phyloP scores from a whole-genome alignment of 2,888 invertebrate species.

The Diarsia brunnea region DNA sequence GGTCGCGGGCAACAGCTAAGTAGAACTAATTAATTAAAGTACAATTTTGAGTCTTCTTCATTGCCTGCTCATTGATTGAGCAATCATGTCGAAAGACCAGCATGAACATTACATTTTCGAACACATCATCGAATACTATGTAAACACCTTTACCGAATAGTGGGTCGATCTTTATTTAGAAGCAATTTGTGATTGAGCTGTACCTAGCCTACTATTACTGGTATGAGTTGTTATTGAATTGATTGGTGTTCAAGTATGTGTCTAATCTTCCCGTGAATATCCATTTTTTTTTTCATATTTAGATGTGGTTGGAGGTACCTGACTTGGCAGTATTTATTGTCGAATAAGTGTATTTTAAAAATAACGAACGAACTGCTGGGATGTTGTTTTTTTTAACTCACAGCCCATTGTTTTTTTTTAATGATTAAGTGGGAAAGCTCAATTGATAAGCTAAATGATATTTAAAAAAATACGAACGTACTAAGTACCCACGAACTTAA shows the following conservation, averaged over 20 bases:
- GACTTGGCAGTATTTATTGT: not conserved
- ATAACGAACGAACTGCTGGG: not conserved
- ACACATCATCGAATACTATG: constrained; percentile 1
- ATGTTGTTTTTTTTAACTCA: not conserved
- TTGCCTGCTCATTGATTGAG: not conserved
- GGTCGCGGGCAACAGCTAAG: too few relatives aligned
- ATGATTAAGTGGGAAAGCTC: not conserved
- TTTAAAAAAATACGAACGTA: not conserved
- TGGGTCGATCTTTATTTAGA: constrained; percentile 43
- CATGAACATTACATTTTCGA: not conserved
- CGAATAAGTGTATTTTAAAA: not conserved
- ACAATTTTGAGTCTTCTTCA: not conserved
- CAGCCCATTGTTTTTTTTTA: not conserved
- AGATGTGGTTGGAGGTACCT: too few relatives aligned
- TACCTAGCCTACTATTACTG: constrained; percentile 3
- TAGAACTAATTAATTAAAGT: too few relatives aligned
- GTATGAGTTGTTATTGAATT: constrained; percentile 30
- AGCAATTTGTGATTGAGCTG: constrained; percentile 41
- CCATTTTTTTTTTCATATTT: not conserved
- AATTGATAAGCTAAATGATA: not conserved
- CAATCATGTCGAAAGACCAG: not conserved
- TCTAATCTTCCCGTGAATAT: not conserved
- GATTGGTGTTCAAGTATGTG: constrained; percentile 3
- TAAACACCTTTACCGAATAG: constrained; percentile 26
- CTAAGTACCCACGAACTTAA: not conserved